A percentile compares a stretch with the other conserved stretches of the same genome.
These are phyloP conservation scores for Caloenas nicobarica DNA, from an alignment of 2,113 vertebrate species.

Conservation along the genomic window DNA sequence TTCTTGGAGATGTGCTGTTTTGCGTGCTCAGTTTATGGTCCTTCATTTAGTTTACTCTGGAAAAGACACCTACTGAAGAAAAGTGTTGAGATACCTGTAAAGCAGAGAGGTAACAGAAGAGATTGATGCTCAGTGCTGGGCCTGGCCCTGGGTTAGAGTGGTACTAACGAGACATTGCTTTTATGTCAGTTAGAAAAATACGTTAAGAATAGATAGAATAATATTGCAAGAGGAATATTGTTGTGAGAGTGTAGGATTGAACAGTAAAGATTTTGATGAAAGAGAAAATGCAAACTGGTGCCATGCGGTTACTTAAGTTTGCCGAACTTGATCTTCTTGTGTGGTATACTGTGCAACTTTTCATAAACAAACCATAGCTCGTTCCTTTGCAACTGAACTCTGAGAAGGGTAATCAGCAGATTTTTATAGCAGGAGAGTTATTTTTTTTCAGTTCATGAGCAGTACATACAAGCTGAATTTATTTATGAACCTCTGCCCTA, in stretches of 20 bases:
- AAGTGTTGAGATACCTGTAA: not conserved
- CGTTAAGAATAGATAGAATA: not conserved
- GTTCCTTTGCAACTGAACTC: not conserved
- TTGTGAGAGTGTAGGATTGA: not conserved
- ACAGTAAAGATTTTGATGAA: not conserved
- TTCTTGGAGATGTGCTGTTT: not conserved
- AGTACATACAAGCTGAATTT: not conserved
- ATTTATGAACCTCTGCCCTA: not conserved
- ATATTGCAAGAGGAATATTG: not conserved
- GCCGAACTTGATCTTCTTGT: not conserved
- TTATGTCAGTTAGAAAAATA: not conserved
- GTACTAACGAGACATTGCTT: not conserved
- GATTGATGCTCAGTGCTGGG: not conserved
- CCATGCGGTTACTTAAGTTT: not conserved
- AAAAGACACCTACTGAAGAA: not conserved
- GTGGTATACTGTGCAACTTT: not conserved
- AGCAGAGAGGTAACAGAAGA: not conserved
- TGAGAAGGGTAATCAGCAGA: not conserved
- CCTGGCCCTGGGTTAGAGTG: too few species aligned
- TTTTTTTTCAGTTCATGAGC: not conserved
- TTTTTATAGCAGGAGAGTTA: not conserved
- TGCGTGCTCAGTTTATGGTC: not conserved
- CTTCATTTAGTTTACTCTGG: not conserved
- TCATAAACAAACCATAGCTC: rapidly evolving
- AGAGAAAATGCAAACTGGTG: rapidly evolving